Base-by-base conservation (phyloP, 2,888 invertebrate species). In the Cheilosia pagana region DNA sequence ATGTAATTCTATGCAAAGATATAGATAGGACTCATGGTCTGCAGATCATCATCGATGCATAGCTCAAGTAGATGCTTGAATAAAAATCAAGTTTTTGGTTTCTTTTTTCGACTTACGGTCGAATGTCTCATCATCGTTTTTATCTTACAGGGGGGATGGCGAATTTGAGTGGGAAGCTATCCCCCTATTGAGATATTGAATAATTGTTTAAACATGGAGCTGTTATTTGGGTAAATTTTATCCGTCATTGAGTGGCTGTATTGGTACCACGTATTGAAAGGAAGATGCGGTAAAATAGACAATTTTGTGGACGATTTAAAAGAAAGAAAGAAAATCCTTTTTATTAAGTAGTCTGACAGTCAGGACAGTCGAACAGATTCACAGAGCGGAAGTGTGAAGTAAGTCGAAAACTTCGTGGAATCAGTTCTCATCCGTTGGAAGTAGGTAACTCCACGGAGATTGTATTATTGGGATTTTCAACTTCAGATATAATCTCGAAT, bases 1-100 rank as follows among this genome's bases (percentile, higher is more conserved):
- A n/a, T 23, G 14, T 53, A 23, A 4, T 16, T 21, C 48, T n/a
- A 41, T 41, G 41, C 25, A 43, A 19, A 55, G 28, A 31, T 55
- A 55, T n/a, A 21, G 25, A 63, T 12, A 52, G 28, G 57, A 41
- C 19, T 31, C 65, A 67, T 72, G 25, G 45, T 72, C 78, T 60
- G 60, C 74, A 74, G 65, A 81, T 75, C 62, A 67, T 60, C 74
- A 52, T 63, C 63, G 39, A 74, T 70, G 57, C 59, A 52, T 16
- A 71, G 14, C 59, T 57, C 57, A 81, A 70, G 57, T 76, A 50
- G 12, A 65, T 71, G 14, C 63, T 75, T 75, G 21, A 70, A 52
- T 60, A 19, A 63, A 60, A 72, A 65, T 65, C 43, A 50, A 68
- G 52, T 62, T 39, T 76, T 67, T 12, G 23, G n/a, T 2, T 50